These are phyloP conservation scores for Platichthys flesus DNA, from an alignment of 2,113 vertebrate species.

Conservation along the genomic window DNA sequence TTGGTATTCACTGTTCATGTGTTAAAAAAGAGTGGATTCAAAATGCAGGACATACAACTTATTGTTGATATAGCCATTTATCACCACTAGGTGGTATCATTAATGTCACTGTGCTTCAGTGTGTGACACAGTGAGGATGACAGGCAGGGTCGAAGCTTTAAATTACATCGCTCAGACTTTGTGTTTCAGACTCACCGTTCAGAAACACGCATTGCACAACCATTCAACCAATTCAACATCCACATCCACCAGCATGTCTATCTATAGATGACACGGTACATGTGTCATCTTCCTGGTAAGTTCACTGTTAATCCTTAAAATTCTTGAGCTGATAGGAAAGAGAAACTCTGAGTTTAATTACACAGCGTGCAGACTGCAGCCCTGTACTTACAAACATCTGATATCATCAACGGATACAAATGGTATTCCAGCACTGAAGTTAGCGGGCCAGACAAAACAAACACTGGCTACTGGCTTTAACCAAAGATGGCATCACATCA, in stretches of 20 bases:
- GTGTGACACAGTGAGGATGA: constrained; percentile 19
- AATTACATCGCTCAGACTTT: background rate
- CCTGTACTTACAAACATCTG: constrained; percentile 3
- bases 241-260: too few relatives aligned
- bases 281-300: background rate
- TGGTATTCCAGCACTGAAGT: constrained; percentile 13
- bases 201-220: constrained; percentile 6
- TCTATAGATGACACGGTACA: background rate
- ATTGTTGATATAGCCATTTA: constrained; percentile 25
- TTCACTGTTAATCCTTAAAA: background rate
- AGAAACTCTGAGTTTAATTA: constrained; percentile 18
- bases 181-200: background rate
- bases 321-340: background rate
- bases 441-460: constrained; percentile 25
- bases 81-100: constrained; percentile 70
- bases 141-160: background rate
- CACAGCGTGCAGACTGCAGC: constrained; percentile 7
- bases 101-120: constrained; percentile 14
- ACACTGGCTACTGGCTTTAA: constrained; percentile 15
- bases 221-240: background rate
- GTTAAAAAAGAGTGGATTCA: constrained; percentile 1
- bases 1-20: background rate
- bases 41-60: background rate
- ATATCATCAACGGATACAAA: constrained; percentile 2
- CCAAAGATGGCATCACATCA: background rate